Percentiles rank a stretch among this genome's conserved stretches.
Evolutionary conservation across 1,140 invertebrate genomes (phyloP).

Genomic region (Aphaenogaster rudis): DNA sequence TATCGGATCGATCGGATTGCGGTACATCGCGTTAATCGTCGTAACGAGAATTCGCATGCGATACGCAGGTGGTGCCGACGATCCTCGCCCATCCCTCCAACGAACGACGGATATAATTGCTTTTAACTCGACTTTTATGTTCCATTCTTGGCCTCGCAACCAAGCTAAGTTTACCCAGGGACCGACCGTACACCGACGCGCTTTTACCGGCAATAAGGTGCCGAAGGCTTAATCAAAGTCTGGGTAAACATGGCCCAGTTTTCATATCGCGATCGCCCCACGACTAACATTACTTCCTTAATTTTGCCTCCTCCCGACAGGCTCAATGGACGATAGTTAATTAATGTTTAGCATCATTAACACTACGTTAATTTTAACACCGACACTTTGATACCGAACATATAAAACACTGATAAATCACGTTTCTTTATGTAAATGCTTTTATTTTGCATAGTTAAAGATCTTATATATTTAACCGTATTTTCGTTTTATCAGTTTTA

Average conservation of each 20-base stretch:
- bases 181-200: background rate
- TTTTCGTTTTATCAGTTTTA: background rate
- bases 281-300: conserved; percentile 27
- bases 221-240: conserved; percentile 71
- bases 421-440: background rate
- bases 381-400: background rate
- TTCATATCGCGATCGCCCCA: conserved; percentile 51
- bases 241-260: conserved; percentile 70
- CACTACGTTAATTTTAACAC: background rate
- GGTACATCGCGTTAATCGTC: conserved; percentile 16
- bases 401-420: background rate
- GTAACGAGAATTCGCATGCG: conserved; percentile 8
- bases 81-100: background rate
- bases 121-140: conserved; percentile 61
- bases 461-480: background rate
- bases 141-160: conserved; percentile 31
- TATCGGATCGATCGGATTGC: conserved; percentile 33
- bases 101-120: conserved; percentile 45
- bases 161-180: conserved; percentile 32
- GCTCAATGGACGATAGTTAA: conserved; percentile 5
- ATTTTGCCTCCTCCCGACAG: background rate
- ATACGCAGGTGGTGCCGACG: background rate
- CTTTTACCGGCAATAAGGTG: conserved; percentile 71
- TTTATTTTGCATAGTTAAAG: background rate
- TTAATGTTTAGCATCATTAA: conserved; percentile 32